Conservation (phyloP, 2,888 invertebrate species). For the Noctua pronuba region DNA sequence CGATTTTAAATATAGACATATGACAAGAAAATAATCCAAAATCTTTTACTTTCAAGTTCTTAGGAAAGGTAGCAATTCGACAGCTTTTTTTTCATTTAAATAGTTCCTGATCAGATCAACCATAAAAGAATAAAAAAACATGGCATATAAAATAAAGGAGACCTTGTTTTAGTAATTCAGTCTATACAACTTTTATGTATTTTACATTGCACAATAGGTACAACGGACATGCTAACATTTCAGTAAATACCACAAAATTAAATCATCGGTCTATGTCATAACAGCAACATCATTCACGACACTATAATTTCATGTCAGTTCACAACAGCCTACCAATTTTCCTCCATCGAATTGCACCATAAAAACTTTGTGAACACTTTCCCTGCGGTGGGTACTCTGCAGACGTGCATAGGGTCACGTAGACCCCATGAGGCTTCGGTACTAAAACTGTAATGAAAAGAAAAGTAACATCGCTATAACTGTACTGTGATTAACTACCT, state of each 20-base stretch:
- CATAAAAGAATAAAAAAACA: neutral
- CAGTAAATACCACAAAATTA: neutral
- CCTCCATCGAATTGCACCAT: constrained; percentile 1
- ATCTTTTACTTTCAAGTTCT: neutral
- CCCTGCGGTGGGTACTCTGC: constrained; percentile 68
- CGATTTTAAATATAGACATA: too few relatives aligned
- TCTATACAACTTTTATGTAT: neutral
- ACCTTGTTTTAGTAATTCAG: neutral
- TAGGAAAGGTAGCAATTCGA: neutral
- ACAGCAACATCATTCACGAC: neutral
- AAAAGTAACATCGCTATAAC: constrained; percentile 52
- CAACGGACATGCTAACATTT: neutral
- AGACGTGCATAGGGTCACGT: constrained; percentile 77
- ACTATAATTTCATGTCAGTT: neutral
- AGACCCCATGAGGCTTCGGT: constrained; percentile 60
- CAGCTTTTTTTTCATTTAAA: too few relatives aligned
- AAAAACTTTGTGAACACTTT: constrained; percentile 42
- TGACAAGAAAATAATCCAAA: too few relatives aligned
- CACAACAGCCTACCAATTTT: constrained; percentile 27
- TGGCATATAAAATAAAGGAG: neutral
- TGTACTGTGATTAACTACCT: constrained; percentile 24
- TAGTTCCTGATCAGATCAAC: neutral
- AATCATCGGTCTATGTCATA: neutral
- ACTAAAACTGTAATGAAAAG: constrained; percentile 43
- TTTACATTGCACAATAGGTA: neutral